Evolutionary conservation across 1,140 invertebrate genomes (phyloP), one percentile per base, ranked within the genome.

Genomic region (Vanessa tameamea): DNA sequence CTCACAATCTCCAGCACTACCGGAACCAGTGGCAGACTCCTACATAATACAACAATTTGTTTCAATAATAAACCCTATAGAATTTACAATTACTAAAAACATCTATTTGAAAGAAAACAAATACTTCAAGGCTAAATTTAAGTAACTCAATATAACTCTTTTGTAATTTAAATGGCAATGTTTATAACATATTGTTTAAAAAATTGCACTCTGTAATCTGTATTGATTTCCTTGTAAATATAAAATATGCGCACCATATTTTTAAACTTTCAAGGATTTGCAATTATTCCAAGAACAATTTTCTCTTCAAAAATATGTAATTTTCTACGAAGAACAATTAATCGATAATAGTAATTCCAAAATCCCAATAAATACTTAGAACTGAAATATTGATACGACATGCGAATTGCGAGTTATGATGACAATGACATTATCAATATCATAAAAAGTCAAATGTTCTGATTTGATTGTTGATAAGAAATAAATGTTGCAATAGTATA

Each of bases 1-100:
- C 47, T 92, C 91, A 73, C 89, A 91, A 23, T 84, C 82, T 61
- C 80, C 76, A 1, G 82, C 73, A 57, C 78, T 69, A 3, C 82
- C 73, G 1, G 78, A 78, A 16, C 78, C 82, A 57, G 78, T 57
- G 23, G 74, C 73, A 20, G 80, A 78, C 59, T 79, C 82, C 88
- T 89, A 43, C 9, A 72, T 67, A 15, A 57, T 20, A n/a, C n/a
- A 67, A 53, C 23, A 51, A 51, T 47, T 20, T 67, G 9, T 47
- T 20, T 69, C 3, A 59, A 53, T 57, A 59, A 31, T 31, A 31
- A 31, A 31, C 26, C 26, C 15, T 57, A 9, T 23, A 31, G 50
- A 65, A 14, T 66, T 66, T 48, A 20, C 5, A 50, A 64, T 9
- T 55, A 5, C 20, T 11, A 51, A 51, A 7, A n/a, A 51, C 48